Percentiles rank a stretch among this genome's conserved stretches.
These are phyloP conservation scores for Chromobotia macracanthus DNA, from an alignment of 2,797 vertebrate species.

Conservation along the genomic window DNA sequence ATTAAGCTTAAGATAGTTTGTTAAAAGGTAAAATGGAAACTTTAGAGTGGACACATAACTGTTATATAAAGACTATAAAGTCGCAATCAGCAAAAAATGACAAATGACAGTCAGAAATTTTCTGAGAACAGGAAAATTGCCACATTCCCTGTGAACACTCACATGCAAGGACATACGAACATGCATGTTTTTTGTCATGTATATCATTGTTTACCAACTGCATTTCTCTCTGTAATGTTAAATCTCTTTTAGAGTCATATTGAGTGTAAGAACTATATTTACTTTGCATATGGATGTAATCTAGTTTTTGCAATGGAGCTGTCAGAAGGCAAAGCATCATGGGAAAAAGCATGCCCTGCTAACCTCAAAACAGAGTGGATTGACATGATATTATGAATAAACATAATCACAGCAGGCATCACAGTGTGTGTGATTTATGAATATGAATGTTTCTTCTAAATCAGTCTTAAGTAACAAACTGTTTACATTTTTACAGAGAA, in stretches of 20 bases:
- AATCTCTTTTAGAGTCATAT: constrained; percentile 21
- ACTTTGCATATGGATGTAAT: constrained; percentile 44
- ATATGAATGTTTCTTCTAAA: neutral
- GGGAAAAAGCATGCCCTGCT: constrained; percentile 62
- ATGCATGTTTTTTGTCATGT: neutral
- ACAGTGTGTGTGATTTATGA: neutral
- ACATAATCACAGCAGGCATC: constrained; percentile 18
- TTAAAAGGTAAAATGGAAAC: too few species aligned
- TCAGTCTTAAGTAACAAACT: neutral
- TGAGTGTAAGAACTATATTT: constrained; percentile 38
- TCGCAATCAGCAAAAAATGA: neutral
- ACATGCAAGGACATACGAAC: neutral
- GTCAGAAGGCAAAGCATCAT: constrained; percentile 33
- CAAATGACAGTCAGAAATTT: too few species aligned
- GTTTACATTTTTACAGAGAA: neutral
- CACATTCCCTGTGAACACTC: neutral
- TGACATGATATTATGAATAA: constrained; percentile 30
- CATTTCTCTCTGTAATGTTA: neutral
- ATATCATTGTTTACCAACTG: neutral
- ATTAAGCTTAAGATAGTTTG: neutral
- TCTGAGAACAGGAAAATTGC: too few species aligned
- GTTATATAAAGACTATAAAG: neutral
- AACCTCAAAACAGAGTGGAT: constrained; percentile 60
- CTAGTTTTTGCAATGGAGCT: constrained; percentile 27
- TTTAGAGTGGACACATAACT: too few species aligned